Conservation (phyloP, 2,888 invertebrate genomes). For the Trisateles emortualis region DNA sequence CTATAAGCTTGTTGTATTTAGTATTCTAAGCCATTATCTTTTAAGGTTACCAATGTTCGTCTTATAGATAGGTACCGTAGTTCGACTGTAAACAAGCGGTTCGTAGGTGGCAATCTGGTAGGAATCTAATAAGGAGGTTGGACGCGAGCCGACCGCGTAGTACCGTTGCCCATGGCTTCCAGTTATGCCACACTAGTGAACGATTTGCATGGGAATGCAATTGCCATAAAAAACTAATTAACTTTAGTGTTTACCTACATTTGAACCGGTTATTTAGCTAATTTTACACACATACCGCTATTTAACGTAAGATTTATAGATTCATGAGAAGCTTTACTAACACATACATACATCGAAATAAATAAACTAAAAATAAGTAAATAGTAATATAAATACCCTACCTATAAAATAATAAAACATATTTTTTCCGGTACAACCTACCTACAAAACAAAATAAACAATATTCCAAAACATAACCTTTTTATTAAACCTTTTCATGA, state of each 20-base stretch:
- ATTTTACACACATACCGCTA: constrained; percentile 1
- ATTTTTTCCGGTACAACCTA: too few relatives aligned
- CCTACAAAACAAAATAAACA: too few relatives aligned
- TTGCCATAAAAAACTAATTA: constrained; percentile 17
- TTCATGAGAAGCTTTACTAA: too few relatives aligned
- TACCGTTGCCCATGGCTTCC: constrained; percentile 39
- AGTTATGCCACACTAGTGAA: constrained; percentile 28
- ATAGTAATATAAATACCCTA: too few relatives aligned
- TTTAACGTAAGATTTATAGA: not conserved
- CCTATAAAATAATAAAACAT: too few relatives aligned
- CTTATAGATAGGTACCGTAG: too few relatives aligned
- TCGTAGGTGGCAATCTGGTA: not conserved
- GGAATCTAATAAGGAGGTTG: constrained; percentile 2
- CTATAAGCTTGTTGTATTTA: not conserved
- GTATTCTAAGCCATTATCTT: not conserved
- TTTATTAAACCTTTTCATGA: too few relatives aligned
- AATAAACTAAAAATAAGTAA: too few relatives aligned
- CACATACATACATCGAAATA: too few relatives aligned
- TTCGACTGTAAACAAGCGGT: not conserved
- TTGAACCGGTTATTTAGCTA: constrained; percentile 18
- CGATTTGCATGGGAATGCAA: constrained; percentile 34
- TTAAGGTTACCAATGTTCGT: not conserved
- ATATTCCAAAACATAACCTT: too few relatives aligned
- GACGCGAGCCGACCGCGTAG: constrained; percentile 8
- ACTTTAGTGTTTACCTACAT: constrained; percentile 21